These are phyloP conservation scores for Apamea epomidion DNA, from an alignment of 2,888 invertebrate species.

Conservation along the genomic window DNA sequence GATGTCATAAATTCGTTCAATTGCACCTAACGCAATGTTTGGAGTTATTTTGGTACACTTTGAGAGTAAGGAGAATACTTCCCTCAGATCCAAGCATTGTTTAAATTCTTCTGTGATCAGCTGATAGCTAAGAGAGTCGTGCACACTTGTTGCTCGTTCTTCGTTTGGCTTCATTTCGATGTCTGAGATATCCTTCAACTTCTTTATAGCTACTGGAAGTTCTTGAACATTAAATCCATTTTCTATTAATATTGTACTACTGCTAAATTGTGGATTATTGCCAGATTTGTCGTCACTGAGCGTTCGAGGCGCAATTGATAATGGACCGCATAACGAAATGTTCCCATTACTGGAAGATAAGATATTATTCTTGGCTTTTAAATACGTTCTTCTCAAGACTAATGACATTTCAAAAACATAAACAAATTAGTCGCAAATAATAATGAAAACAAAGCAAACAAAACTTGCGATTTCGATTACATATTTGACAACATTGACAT, in stretches of 20 bases:
- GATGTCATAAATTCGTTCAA: conserved; percentile 86
- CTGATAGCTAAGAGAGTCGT: conserved; percentile 80
- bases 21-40: conserved; percentile 87
- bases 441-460: conserved; percentile 36
- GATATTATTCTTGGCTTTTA: conserved; percentile 79
- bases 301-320: conserved; percentile 69
- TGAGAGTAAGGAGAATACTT: conserved; percentile 85
- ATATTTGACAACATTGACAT: conserved; percentile 50
- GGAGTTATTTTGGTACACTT: conserved; percentile 89
- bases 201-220: conserved; percentile 92
- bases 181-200: conserved; percentile 83
- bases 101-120: conserved; percentile 87
- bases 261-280: conserved; percentile 79
- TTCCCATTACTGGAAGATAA: conserved; percentile 70
- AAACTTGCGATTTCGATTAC: conserved; percentile 36
- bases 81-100: conserved; percentile 83
- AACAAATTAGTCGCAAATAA: conserved; percentile 48
- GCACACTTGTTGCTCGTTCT: conserved; percentile 66
- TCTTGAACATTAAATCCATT: conserved; percentile 93
- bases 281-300: conserved; percentile 80
- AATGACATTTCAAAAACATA: conserved; percentile 75
- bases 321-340: conserved; percentile 61
- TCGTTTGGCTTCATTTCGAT: conserved; percentile 72
- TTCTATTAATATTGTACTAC: conserved; percentile 91
- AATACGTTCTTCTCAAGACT: conserved; percentile 80